Base-by-base conservation (phyloP, 2,797 vertebrate genomes). In the Phyllotis vaccarum region DNA sequence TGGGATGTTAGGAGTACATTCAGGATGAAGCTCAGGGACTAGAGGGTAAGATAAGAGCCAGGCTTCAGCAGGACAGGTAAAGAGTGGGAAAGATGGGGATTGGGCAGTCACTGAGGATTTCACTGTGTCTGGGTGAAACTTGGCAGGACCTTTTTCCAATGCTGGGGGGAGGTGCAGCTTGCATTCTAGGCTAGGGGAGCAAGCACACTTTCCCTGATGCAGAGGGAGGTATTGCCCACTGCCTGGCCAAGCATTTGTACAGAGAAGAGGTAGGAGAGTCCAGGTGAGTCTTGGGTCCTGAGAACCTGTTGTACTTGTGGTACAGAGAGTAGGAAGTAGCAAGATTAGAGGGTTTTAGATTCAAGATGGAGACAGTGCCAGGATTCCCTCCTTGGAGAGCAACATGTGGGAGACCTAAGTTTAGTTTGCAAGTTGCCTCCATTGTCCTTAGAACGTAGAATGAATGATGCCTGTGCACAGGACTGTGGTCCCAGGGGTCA, bases 281-380 rank as follows among this genome's bases (percentile, higher is more conserved):
- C 21, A 7, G 31, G 3, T 1, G n/a, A 56, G 21, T 11, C 0
- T 8, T 24, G 60, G 58, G 34, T 16, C 5, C 46, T 0, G 1
- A n/a, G 66, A 22, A 34, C 13, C 10, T 46, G 3, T 8, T 66
- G 0, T 60, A 64, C 3, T 76, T 49, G 3, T 66, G 29, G 11
- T 43, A 60, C 29, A 86, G 37, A 10, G 64, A 43, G 6, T n/a
- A 13, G 60, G 19, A 9, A 11, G 10, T 27, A 14, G 27, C 27
- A 58, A 62, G 16, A 9, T 54, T 37, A 56, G 7, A 2, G 19
- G 29, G 70, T 40, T 90, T 90, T 87, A 76, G 40, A 83, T 22
- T 24, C 0, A 2, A 58, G 31, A 46, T 2, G 14, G 91, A 76
- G 40, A 7, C 2, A 29, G 22, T 29, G 14, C 70, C 7, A 29